phyloP scores from a whole-genome alignment of 30 jellyfish, hydroid and myxozoan genomes.

The Clytia hemisphaerica region DNA sequence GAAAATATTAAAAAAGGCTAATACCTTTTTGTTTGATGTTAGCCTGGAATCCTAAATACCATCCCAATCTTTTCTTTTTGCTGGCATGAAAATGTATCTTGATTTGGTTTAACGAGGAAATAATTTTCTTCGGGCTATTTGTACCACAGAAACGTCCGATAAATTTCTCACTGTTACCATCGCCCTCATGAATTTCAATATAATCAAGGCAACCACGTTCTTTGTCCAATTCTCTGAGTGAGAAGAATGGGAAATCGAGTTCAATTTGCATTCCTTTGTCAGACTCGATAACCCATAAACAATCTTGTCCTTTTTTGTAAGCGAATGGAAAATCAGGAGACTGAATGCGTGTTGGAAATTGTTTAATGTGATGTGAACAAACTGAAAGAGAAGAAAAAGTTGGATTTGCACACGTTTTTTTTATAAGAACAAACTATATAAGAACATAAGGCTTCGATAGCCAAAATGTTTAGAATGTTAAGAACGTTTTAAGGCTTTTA shows the following conservation, averaged over 20 bases:
- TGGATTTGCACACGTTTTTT: background rate
- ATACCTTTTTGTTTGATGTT: slow-evolving; percentile 63
- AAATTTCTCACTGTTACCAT: slow-evolving; percentile 29
- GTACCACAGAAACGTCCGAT: slow-evolving; percentile 80
- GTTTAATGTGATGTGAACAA: slow-evolving; percentile 59
- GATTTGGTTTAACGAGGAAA: slow-evolving; percentile 37
- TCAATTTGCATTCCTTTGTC: slow-evolving; percentile 46
- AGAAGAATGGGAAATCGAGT: slow-evolving; percentile 40
- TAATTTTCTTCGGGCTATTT: slow-evolving; percentile 62
- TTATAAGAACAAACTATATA: too few relatives aligned
- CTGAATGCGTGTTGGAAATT: slow-evolving; percentile 52
- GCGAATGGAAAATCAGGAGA: slow-evolving; percentile 56
- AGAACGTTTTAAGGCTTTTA: too few relatives aligned
- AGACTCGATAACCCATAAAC: slow-evolving; percentile 68
- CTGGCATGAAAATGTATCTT: slow-evolving; percentile 62
- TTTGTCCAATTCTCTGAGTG: slow-evolving; percentile 32
- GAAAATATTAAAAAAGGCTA: slow-evolving; percentile 52
- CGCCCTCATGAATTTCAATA: slow-evolving; percentile 54
- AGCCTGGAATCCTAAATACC: slow-evolving; percentile 71
- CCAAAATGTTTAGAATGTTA: too few relatives aligned
- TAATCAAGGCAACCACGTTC: slow-evolving; percentile 66
- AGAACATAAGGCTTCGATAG: too few relatives aligned
- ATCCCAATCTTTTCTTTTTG: background rate
- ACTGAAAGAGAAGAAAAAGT: slow-evolving; percentile 25
- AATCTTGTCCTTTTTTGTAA: slow-evolving; percentile 51